Evolutionary conservation across 2,797 vertebrate genomes (phyloP), one percentile per base, ranked within the genome.

Genomic region (Malurus leucopterus): DNA sequence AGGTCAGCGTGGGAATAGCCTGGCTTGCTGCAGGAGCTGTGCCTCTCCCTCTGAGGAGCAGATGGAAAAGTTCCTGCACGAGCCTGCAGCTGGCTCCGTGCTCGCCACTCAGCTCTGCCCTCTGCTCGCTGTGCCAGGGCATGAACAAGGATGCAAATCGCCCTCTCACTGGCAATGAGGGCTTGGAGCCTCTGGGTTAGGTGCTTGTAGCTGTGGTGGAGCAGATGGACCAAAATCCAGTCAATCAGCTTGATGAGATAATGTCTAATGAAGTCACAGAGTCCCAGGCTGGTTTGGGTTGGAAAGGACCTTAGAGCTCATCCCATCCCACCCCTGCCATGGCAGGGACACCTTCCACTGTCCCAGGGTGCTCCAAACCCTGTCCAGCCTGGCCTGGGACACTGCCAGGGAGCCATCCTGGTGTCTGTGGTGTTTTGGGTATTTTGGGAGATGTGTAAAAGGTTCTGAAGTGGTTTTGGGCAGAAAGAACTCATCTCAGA

Each of bases 151-250:
- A 9, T 11, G 11, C 24, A 12, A 4, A 29, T 10, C 53, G 1
- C 2, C 3, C 30, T 4, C 27, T 15, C 2, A 0, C 11, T 16
- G 70, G 54, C 43, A n/a, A 1, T 11, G 5, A 2, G 0, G 4
- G 32, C 8, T 29, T 20, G 68, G 40, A 9, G 46, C 19, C 22
- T 47, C 54, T 17, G 13, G 16, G 43, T 2, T 22, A 2, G 4
- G 5, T 1, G 8, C 5, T 0, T 13, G 27, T 4, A 7, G 46
- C 46, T 50, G n/a, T 13, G 18, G 4, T 38, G 67, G 51, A 43
- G 36, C 34, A 43, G 59, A 3, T 24, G 41, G 29, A 55, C 13
- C 21, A n/a, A 1, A 15, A 2, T 13, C 34, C 13, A 3, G 0
- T 2, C 12, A 10, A 12, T 46, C 63, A 68, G 2, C 51, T 49